phyloP scores from a whole-genome alignment of 1,140 invertebrate genomes.

The Oncopodura yosiiana region DNA sequence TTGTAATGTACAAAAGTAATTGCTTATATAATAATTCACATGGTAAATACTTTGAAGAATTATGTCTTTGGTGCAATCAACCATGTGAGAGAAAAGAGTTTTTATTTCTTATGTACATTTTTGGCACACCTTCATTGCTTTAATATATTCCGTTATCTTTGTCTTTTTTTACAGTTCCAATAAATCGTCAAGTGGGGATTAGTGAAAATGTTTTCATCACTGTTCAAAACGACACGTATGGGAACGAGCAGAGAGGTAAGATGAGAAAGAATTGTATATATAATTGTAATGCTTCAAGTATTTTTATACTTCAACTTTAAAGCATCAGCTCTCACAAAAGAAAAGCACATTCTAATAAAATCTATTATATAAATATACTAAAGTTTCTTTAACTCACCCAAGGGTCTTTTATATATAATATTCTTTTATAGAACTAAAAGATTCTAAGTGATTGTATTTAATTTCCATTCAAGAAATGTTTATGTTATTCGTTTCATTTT shows the following conservation, averaged over 20 bases:
- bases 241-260: constrained; percentile 33
- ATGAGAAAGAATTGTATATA: background rate
- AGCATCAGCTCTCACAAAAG: too few relatives aligned
- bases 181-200: constrained; percentile 34
- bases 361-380: too few relatives aligned
- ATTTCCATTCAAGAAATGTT: background rate
- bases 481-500: constrained; percentile 6
- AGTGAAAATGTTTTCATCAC: constrained; percentile 36
- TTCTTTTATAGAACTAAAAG: background rate
- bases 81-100: too few relatives aligned
- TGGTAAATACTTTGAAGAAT: too few relatives aligned
- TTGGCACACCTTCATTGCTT: background rate
- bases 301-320: too few relatives aligned
- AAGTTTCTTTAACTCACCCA: too few relatives aligned
- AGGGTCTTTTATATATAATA: too few relatives aligned
- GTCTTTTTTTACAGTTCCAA: constrained; percentile 29
- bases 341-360: too few relatives aligned
- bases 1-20: too few relatives aligned
- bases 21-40: too few relatives aligned
- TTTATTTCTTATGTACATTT: background rate
- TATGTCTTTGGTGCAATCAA: too few relatives aligned
- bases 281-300: constrained; percentile 2
- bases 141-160: background rate
- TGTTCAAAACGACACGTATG: constrained; percentile 34
- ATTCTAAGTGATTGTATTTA: background rate